phyloP scores from a whole-genome alignment of 2,797 vertebrate species.

The Cheracebus regulus region DNA sequence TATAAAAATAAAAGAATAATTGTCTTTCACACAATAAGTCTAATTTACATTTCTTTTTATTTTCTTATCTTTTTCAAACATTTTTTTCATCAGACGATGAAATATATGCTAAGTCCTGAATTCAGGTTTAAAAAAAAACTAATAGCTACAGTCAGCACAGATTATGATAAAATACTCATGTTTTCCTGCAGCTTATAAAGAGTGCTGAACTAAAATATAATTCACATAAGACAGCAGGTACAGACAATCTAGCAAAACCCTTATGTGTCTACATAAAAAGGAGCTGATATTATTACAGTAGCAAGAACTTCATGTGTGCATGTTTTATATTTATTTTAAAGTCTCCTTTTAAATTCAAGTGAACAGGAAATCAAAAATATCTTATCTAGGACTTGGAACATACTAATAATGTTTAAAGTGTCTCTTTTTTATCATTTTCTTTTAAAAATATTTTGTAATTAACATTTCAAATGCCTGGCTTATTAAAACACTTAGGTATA shows the following conservation, averaged over 20 bases:
- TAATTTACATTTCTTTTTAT: slow-evolving; percentile 33
- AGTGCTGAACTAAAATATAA: neutral
- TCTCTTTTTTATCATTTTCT: neutral
- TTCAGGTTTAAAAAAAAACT: neutral
- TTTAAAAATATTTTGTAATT: slow-evolving; percentile 21
- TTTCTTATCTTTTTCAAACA: neutral
- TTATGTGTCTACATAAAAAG: slow-evolving; percentile 9
- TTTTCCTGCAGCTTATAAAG: slow-evolving; percentile 5
- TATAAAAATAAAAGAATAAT: slow-evolving; percentile 20
- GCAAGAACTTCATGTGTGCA: neutral
- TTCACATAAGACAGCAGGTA: neutral
- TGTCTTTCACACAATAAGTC: slow-evolving; percentile 50
- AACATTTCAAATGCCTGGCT: neutral
- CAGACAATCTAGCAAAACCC: neutral
- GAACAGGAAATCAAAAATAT: neutral
- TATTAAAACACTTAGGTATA: neutral
- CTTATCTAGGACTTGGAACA: neutral
- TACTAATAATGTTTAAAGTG: neutral
- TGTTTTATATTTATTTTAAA: slow-evolving; percentile 53
- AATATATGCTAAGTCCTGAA: neutral
- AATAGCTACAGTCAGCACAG: neutral
- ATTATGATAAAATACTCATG: slow-evolving; percentile 5
- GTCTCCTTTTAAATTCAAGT: slow-evolving; percentile 35
- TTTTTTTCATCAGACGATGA: neutral
- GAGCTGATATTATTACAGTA: neutral